Evolutionary conservation across 2,113 vertebrate species (phyloP).

Genomic region (Anas platyrhynchos): DNA sequence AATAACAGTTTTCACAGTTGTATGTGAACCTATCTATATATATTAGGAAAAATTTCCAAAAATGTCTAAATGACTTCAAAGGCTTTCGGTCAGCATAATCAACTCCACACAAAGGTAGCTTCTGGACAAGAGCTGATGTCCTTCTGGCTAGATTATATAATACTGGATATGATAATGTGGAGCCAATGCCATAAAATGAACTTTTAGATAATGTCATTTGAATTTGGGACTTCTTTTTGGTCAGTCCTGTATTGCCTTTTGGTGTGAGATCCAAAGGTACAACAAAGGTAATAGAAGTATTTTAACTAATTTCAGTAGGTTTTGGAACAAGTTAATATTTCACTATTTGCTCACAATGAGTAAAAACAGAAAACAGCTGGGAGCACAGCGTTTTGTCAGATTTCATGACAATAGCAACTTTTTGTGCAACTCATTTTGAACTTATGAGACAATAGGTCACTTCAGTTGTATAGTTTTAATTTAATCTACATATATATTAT

Average conservation of each 20-base stretch:
- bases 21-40: conserved; percentile 3
- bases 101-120: neutral
- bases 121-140: neutral
- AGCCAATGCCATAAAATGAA: neutral
- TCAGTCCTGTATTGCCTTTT: neutral
- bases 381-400: no score
- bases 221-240: neutral
- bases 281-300: neutral
- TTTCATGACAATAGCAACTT: no score
- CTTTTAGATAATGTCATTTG: neutral
- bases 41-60: neutral
- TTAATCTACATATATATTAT: neutral
- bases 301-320: neutral
- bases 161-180: neutral
- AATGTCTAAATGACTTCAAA: conserved; percentile 20
- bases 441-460: neutral
- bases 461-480: neutral
- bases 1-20: neutral
- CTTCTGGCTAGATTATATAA: neutral
- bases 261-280: neutral
- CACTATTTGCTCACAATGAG: no score
- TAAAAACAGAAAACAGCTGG: no score
- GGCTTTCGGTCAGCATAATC: neutral
- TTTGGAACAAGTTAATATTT: no score
- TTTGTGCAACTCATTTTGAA: no score